Evolutionary conservation across 2,113 vertebrate genomes (phyloP).

Genomic region (Cynoglossus semilaevis): DNA sequence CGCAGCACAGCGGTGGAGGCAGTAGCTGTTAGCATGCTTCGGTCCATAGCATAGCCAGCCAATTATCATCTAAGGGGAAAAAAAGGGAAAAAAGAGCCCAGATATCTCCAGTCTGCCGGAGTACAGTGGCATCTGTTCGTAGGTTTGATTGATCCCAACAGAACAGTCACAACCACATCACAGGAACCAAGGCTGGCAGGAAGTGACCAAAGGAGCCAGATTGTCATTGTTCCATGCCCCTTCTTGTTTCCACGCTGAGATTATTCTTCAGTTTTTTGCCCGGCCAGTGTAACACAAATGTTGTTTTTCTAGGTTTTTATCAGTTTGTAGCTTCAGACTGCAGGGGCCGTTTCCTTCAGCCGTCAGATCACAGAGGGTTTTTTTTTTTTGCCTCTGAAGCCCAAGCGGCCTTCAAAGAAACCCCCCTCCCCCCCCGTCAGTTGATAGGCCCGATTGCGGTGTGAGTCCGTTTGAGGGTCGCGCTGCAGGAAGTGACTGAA

Average conservation of each 20-base stretch:
- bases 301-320: conserved; percentile 58
- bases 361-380: conserved; percentile 53
- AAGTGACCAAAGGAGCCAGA: conserved; percentile 69
- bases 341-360: conserved; percentile 51
- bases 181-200: conserved; percentile 54
- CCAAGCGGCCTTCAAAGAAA: conserved; percentile 62
- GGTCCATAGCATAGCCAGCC: conserved; percentile 54
- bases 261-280: conserved; percentile 34
- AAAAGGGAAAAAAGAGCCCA: conserved; percentile 10
- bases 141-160: conserved; percentile 67
- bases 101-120: conserved; percentile 53
- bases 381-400: conserved; percentile 54
- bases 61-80: conserved; percentile 55
- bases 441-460: conserved; percentile 65
- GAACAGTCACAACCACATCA: conserved; percentile 68
- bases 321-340: conserved; percentile 40
- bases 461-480: conserved; percentile 47
- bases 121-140: conserved; percentile 64
- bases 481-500: conserved; percentile 61
- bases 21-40: conserved; percentile 54
- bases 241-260: conserved; percentile 62
- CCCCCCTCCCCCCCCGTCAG: conserved; percentile 58
- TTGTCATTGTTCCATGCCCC: conserved; percentile 61
- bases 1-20: conserved; percentile 24
- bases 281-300: conserved; percentile 44